phyloP scores from a whole-genome alignment of 2,888 invertebrate genomes.

The Melanargia galathea region DNA sequence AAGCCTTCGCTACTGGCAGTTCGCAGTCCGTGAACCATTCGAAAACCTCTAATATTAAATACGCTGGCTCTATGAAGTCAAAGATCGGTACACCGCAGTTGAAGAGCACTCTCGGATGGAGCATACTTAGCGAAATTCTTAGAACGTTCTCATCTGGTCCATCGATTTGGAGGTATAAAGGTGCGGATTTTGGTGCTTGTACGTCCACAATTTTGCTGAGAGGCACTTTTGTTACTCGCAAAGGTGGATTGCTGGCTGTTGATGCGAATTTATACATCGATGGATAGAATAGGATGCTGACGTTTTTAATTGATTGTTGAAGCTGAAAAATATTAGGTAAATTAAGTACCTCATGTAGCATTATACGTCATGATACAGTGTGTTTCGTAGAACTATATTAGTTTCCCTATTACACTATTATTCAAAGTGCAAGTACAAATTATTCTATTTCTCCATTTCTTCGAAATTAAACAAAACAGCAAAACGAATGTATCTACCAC shows the following conservation, averaged over 20 bases:
- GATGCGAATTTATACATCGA: constrained; percentile 62
- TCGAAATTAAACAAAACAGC: no score
- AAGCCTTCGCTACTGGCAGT: constrained; percentile 55
- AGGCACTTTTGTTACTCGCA: constrained; percentile 50
- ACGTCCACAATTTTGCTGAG: constrained; percentile 54
- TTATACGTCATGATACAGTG: no score
- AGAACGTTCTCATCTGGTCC: constrained; percentile 57
- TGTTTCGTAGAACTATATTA: no score
- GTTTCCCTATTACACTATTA: no score
- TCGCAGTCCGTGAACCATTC: constrained; percentile 65
- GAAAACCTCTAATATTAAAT: constrained; percentile 64
- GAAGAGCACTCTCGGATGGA: constrained; percentile 63
- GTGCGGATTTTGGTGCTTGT: constrained; percentile 57
- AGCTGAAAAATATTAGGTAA: constrained; percentile 51
- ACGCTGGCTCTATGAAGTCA: constrained; percentile 61
- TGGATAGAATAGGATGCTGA: constrained; percentile 56
- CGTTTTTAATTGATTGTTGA: constrained; percentile 42
- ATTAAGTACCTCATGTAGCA: background rate
- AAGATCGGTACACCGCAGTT: constrained; percentile 56
- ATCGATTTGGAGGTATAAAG: constrained; percentile 71
- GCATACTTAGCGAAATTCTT: constrained; percentile 54
- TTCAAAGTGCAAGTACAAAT: no score
- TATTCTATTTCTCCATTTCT: no score
- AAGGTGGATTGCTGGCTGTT: constrained; percentile 55
- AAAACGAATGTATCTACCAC: no score